Evolutionary conservation across 2,797 vertebrate species (phyloP).

Genomic region (Peromyscus aztecus): DNA sequence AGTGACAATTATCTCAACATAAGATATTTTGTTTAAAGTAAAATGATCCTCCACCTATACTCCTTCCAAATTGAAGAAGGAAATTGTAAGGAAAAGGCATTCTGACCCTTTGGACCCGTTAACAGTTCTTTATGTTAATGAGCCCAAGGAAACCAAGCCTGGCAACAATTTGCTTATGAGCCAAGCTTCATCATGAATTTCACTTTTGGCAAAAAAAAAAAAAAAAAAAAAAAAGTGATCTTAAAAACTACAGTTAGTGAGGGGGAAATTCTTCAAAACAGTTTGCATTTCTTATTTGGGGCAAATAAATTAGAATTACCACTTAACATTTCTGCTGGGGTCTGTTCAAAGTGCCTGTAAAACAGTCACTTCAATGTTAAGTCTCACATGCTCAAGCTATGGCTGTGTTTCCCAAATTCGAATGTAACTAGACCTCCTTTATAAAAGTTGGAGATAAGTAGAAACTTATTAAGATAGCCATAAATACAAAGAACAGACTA

Average conservation of each 20-base stretch:
- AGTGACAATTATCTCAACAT: not conserved
- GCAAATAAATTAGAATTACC: not conserved
- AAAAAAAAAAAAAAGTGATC: not conserved
- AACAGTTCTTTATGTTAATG: not conserved
- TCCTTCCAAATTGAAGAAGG: conserved; percentile 21
- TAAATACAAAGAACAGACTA: not conserved
- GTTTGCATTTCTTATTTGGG: conserved; percentile 31
- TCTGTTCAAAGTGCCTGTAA: not conserved
- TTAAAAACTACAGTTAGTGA: not conserved
- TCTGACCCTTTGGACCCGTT: not conserved
- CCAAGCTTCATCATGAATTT: conserved; percentile 7
- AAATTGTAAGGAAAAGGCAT: not conserved
- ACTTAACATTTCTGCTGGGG: not conserved
- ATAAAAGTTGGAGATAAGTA: not conserved
- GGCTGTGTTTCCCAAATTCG: not conserved
- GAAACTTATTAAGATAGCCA: not conserved
- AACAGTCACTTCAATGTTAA: not conserved
- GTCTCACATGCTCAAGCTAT: not conserved
- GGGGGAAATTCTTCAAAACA: not conserved
- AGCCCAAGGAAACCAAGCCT: not conserved
- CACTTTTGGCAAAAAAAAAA: conserved; percentile 7
- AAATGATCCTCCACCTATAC: not conserved
- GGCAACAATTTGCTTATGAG: conserved; percentile 11
- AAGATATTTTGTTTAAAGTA: conserved; percentile 56
- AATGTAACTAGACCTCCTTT: not conserved